Percentiles rank a stretch among this genome's conserved stretches.
These are phyloP conservation scores for Heliocidaris erythrogramma DNA, from an alignment of 35 echinoderm and acorn worm genomes.

Conservation along the genomic window DNA sequence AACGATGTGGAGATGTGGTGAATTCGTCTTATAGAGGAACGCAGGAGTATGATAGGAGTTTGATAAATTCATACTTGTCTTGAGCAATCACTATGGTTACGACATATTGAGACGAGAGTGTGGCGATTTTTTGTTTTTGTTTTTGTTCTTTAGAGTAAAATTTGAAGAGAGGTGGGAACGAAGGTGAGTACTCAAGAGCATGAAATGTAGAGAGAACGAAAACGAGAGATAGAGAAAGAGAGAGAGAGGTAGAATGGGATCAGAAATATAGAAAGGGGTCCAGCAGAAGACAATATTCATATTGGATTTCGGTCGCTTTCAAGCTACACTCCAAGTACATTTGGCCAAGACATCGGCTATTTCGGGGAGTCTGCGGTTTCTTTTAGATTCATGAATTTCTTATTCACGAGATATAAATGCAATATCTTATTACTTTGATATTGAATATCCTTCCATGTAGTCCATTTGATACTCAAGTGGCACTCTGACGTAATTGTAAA, in stretches of 20 bases:
- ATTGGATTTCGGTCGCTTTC: background rate
- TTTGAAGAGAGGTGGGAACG: too few species aligned
- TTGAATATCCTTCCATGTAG: background rate
- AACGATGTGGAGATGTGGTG: too few species aligned
- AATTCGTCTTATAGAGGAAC: too few species aligned
- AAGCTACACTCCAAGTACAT: background rate
- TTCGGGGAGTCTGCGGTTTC: background rate
- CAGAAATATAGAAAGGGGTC: background rate
- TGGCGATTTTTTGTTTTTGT: too few species aligned
- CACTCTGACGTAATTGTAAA: background rate
- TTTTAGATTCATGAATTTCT: background rate
- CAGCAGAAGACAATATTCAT: background rate
- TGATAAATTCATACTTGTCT: too few species aligned
- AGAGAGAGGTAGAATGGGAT: background rate
- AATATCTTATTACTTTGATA: constrained; percentile 19
- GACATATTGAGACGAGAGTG: background rate
- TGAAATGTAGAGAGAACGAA: background rate
- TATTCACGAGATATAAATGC: background rate
- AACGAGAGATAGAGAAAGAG: background rate
- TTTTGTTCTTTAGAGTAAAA: too few species aligned
- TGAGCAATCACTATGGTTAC: background rate
- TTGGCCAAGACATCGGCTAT: background rate
- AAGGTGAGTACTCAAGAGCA: too few species aligned
- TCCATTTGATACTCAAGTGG: background rate
- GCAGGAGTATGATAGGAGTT: too few species aligned